Evolutionary conservation across 2,888 invertebrate species (phyloP), one percentile per base, ranked within the genome.

Genomic region (Tenthredo amoena): DNA sequence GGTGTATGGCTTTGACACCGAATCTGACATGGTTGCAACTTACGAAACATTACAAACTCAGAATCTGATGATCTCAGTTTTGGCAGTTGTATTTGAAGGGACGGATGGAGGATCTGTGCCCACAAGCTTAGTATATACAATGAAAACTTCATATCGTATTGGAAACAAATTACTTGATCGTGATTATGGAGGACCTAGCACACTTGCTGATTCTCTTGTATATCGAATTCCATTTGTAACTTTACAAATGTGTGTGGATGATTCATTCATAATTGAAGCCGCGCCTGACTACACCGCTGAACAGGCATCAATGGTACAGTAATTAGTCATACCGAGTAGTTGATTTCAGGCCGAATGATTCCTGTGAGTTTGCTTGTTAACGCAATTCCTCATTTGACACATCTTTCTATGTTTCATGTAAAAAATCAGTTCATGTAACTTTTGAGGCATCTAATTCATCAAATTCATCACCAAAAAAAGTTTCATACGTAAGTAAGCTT

Each of bases 161-260:
- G 87, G 89, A 26, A 84, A 84, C 18, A 81, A 81, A 18, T 86
- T 92, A 58, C 15, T 83, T 31, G 47, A 26, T 83, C 37, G 18
- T 26, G 83, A 83, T 83, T 83, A 68, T 68, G 68, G 83, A 9
- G 47, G 65, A n/a, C 83, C 83, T 47, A 83, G 83, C 21, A 34
- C 5, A 62, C 12, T 31, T 10, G 21, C 83, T 31, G 83, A 83
- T 71, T 6, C 43, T 65, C n/a, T 83, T 21, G 62, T 83, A 50
- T 18, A 43, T 7, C 6, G 37, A 9, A 86, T 88, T n/a, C 90
- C 91, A 12, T 89, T 92, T 86, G 85, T 89, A n/a, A 91, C 88
- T 85, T 68, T 91, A 34, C 93, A 93, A 87, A 88, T 91, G 68
- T 93, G 93, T 82, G 79, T 92, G 0, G 92, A 93, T 84, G 87